Base-by-base conservation (phyloP, 2,888 invertebrate species). In the Pegoplata infirma region DNA sequence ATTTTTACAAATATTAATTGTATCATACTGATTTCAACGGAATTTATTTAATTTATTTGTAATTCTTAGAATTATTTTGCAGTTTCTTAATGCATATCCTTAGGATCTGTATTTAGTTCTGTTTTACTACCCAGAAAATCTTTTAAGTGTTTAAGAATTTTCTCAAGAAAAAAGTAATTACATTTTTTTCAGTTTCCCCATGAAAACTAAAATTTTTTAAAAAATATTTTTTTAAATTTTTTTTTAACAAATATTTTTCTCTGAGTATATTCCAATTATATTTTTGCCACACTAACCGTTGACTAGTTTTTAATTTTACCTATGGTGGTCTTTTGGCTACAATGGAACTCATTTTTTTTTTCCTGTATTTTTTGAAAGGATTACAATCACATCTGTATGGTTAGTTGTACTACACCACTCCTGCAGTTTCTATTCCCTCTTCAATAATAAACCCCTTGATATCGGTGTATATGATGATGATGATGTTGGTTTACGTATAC, bases 241-340 rank as follows among this genome's bases (percentile, higher is more conserved):
- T 10, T 16, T 55, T n/a, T 40, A 10, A 40, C 36, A 12, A 40
- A 32, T 2, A 19, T 17, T 32, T 32, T 32, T 32, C 32, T 19
- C 8, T 56, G 1, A 21, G 19, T 14, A n/a, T 14, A 21, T 1
- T 56, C 36, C 17, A 14, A 12, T 23, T 7, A n/a, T n/a, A n/a
- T 5, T 17, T 25, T 55, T 46, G 10, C 32, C 71, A 47, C 32
- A 63, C 56, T 19, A 36, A 58, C 49, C 72, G n/a, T 47, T 67
- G 72, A 51, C 56, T 73, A 73, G 72, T 51, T 73, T 73, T 64
- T 64, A 67, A 73, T 77, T 58, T 73, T 73, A 58, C 66, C 66
- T 66, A 16, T 46, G 59, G 64, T 76, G 66, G 63, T 68, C 16
- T 49, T 67, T 72, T 49, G 59, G 61, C 56, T 76, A 56, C 67